Conservation (phyloP, 2,113 vertebrate genomes). For the Leucopternis melanops region DNA sequence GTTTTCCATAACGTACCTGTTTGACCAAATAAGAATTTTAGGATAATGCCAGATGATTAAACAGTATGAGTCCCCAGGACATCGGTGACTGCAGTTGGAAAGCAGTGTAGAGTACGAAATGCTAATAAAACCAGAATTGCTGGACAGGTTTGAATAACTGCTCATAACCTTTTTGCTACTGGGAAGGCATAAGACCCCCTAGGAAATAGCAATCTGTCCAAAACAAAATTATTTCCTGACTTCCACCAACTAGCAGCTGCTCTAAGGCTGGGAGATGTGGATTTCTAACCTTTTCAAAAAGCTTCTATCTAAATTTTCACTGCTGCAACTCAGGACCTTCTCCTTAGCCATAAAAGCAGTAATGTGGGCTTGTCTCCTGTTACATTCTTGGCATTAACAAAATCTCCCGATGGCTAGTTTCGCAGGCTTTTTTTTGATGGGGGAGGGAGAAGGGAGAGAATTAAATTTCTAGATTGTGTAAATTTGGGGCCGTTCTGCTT, state of each 20-base stretch:
- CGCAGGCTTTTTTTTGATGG: background rate
- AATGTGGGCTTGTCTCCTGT: background rate
- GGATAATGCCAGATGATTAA: background rate
- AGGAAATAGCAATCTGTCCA: background rate
- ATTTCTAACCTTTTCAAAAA: background rate
- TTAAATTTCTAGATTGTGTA: background rate
- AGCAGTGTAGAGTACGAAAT: background rate
- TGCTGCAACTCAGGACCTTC: background rate
- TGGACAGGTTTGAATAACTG: background rate
- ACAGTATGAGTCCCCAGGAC: background rate
- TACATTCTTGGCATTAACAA: background rate
- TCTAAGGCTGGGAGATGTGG: background rate
- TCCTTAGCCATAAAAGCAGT: background rate
- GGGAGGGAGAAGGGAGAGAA: background rate
- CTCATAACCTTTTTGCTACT: background rate
- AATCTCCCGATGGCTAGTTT: background rate
- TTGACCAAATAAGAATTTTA: background rate
- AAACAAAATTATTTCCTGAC: background rate
- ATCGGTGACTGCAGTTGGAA: background rate
- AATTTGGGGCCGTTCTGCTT: background rate
- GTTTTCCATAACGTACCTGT: background rate
- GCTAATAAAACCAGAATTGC: constrained; percentile 6
- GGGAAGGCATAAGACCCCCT: background rate
- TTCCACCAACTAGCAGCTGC: background rate
- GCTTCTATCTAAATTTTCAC: background rate